Evolutionary conservation across 1,140 invertebrate species (phyloP).

Genomic region (Caerostris darwini): DNA sequence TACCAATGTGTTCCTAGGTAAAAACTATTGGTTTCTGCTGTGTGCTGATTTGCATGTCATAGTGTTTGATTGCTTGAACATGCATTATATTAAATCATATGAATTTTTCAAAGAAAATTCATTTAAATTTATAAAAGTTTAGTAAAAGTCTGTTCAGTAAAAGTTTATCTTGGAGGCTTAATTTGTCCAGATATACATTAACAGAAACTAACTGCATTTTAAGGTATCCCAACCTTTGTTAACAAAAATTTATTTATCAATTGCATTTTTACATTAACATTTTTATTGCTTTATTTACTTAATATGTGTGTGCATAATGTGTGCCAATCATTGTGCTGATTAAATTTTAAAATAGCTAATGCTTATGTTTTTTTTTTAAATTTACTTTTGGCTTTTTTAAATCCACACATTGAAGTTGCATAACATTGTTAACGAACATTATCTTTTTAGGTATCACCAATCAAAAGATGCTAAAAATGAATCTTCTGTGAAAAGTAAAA

Average conservation of each 20-base stretch:
- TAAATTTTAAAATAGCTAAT: not conserved
- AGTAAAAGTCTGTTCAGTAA: too few species aligned
- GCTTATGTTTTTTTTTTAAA: not conserved
- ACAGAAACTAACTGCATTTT: not conserved
- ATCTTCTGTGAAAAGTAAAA: conserved; percentile 41
- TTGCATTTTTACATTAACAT: not conserved
- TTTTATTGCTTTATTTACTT: not conserved
- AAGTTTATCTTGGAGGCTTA: not conserved
- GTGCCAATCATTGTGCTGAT: not conserved
- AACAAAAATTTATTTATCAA: not conserved
- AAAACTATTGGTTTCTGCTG: conserved; percentile 65
- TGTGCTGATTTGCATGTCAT: conserved; percentile 64
- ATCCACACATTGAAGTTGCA: not conserved
- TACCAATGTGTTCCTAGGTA: conserved; percentile 77
- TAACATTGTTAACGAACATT: not conserved
- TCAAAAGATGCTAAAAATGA: conserved; percentile 18
- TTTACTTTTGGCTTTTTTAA: not conserved
- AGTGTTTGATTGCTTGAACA: conserved; percentile 47
- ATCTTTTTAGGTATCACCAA: conserved; percentile 56
- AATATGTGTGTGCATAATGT: not conserved
- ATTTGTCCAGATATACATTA: not conserved
- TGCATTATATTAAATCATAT: not conserved
- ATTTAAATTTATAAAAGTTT: too few species aligned
- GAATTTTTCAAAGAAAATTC: not conserved
- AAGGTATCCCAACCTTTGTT: not conserved